Evolutionary conservation across 92 coral and sea anemone genomes (phyloP).

Genomic region (Bergia puertoricense): DNA sequence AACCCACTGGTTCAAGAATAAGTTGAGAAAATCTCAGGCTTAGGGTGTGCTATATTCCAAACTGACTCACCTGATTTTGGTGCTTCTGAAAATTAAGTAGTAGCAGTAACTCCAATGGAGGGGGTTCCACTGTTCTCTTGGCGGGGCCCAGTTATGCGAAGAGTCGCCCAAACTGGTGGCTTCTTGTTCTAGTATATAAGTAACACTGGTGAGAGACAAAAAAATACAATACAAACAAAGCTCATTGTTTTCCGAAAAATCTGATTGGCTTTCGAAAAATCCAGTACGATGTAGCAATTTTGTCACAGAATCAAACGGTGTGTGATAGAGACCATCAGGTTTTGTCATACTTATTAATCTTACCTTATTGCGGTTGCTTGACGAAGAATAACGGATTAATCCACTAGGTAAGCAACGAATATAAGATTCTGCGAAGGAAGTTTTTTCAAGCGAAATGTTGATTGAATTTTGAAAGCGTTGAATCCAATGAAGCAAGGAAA

Average conservation of each 20-base stretch:
- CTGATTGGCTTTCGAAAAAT: constrained; percentile 24
- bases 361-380: neutral
- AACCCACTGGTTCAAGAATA: constrained; percentile 19
- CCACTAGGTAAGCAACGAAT: neutral
- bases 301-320: constrained; percentile 22
- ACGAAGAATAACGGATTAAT: neutral
- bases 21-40: neutral
- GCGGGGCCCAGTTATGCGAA: constrained; percentile 38
- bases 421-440: neutral
- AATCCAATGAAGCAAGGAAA: constrained; percentile 38
- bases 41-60: neutral
- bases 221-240: constrained; percentile 39
- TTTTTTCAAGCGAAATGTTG: neutral
- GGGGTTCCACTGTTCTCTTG: constrained; percentile 7
- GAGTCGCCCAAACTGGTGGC: constrained; percentile 39
- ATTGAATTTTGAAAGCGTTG: constrained; percentile 17
- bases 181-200: constrained; percentile 37
- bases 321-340: neutral
- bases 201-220: constrained; percentile 42
- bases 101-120: neutral
- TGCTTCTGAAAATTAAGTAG: neutral
- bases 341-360: neutral
- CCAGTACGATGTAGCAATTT: neutral
- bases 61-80: constrained; percentile 17
- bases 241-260: constrained; percentile 3